Conservation (phyloP, 1,140 invertebrate genomes). For the Harpegnathos saltator region DNA sequence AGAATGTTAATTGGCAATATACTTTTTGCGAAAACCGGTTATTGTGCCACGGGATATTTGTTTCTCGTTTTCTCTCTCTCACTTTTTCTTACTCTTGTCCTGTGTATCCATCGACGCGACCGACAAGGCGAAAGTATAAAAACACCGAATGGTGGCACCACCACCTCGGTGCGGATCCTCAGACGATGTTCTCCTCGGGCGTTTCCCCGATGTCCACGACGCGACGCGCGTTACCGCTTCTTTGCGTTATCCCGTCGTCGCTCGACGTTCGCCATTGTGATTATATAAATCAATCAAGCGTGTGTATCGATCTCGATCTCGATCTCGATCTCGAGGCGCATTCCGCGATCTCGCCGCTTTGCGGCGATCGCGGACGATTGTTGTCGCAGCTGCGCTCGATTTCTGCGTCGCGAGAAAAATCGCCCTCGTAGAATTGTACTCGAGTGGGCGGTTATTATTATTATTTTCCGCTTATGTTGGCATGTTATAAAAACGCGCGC, state of each 20-base stretch:
- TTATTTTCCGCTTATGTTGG: too few relatives aligned
- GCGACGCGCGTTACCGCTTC: not conserved
- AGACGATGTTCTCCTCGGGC: not conserved
- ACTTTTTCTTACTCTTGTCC: too few relatives aligned
- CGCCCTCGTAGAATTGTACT: too few relatives aligned
- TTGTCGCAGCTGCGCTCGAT: not conserved
- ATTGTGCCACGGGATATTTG: not conserved
- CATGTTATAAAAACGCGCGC: too few relatives aligned
- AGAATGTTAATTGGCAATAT: slow-evolving; percentile 2
- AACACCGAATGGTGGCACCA: too few relatives aligned
- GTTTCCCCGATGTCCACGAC: not conserved
- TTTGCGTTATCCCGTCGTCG: not conserved
- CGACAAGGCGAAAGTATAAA: not conserved
- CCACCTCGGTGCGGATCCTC: not conserved
- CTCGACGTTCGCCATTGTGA: not conserved
- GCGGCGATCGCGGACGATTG: not conserved
- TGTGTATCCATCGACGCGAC: not conserved
- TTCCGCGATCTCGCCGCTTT: not conserved
- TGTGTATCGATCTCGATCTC: too few relatives aligned
- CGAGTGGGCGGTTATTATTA: too few relatives aligned
- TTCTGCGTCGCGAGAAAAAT: not conserved
- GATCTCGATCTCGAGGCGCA: not conserved
- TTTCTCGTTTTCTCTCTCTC: not conserved
- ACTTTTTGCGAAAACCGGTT: slow-evolving; percentile 10
- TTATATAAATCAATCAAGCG: not conserved